Base-by-base conservation (phyloP, 2,888 invertebrate species). In the Platycheirus rosarum region DNA sequence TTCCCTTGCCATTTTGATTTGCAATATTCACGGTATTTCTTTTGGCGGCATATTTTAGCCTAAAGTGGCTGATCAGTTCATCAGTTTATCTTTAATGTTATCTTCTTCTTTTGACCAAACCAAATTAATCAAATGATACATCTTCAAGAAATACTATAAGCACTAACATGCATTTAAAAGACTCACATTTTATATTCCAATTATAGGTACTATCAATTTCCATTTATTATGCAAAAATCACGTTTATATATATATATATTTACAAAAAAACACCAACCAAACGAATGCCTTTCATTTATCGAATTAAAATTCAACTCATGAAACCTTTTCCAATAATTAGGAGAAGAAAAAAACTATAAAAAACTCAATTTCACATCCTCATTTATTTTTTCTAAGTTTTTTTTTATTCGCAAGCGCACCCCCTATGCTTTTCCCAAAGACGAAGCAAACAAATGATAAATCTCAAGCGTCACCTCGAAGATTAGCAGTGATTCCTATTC, bases 221-320 rank as follows among this genome's bases (percentile, higher is more conserved):
- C 84, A 74, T 84, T 84, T 74, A 77, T 84, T 84, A 78, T 84
- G 69, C 78, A 42, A 57, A 44, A 26, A 16, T 55, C 51, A n/a
- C 37, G 6, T 44, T 49, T 48, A n/a, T 23, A n/a, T n/a, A n/a
- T n/a, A n/a, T n/a, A n/a, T n/a, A n/a, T n/a, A n/a, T 57, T 53
- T 49, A n/a, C 37, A 14, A 11, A 20, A 60, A 60, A 26, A 55
- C 13, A 2, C 46, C 6, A 53, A 48, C 2, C 46, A n/a, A 53
- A 48, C 62, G 63, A 55, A 49, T 37, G 7, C 18, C 18, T 42
- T 48, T 51, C 32, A 1, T 66, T 60, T 51, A 13, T 35, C 44
- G 55, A 71, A 82, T 82, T 77, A 73, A 82, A 77, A 82, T 82
- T 82, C 76, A 82, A 35, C 80, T 44, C 80, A 76, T 76, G 66